Percentiles rank a stretch among this genome's conserved stretches.
Conservation (phyloP, 1,140 invertebrate species). For the Drosophila ficusphila region DNA sequence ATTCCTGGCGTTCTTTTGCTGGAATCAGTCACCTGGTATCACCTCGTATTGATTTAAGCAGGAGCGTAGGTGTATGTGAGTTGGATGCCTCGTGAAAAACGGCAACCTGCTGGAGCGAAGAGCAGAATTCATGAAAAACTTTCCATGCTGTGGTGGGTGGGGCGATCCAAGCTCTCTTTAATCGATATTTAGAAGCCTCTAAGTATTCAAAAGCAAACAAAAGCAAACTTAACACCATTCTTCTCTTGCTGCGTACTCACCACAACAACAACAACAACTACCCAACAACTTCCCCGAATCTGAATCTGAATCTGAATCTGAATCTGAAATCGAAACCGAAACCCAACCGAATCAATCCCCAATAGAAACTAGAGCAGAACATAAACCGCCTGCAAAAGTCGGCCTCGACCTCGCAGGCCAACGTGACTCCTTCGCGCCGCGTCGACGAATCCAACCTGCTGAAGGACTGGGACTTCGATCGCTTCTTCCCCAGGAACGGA, state of each 20-base stretch:
- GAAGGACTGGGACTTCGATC: constrained; percentile 93
- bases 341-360: too few relatives aligned
- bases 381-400: constrained; percentile 82
- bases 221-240: constrained; percentile 61
- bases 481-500: constrained; percentile 88
- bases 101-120: constrained; percentile 57
- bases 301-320: constrained; percentile 7
- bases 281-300: constrained; percentile 36
- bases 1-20: neutral
- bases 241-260: constrained; percentile 77
- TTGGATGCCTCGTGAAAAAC: too few relatives aligned
- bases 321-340: too few relatives aligned
- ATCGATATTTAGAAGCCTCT: constrained; percentile 44
- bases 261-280: constrained; percentile 39
- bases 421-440: constrained; percentile 36
- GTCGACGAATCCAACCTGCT: constrained; percentile 85
- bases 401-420: constrained; percentile 79
- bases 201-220: constrained; percentile 37
- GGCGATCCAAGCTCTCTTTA: constrained; percentile 11
- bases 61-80: too few relatives aligned
- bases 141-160: constrained; percentile 65
- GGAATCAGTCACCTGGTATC: too few relatives aligned
- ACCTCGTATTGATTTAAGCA: too few relatives aligned
- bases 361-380: constrained; percentile 80
- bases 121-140: constrained; percentile 79